Conservation (phyloP, 1,140 invertebrate species). For the Prorops nasuta region DNA sequence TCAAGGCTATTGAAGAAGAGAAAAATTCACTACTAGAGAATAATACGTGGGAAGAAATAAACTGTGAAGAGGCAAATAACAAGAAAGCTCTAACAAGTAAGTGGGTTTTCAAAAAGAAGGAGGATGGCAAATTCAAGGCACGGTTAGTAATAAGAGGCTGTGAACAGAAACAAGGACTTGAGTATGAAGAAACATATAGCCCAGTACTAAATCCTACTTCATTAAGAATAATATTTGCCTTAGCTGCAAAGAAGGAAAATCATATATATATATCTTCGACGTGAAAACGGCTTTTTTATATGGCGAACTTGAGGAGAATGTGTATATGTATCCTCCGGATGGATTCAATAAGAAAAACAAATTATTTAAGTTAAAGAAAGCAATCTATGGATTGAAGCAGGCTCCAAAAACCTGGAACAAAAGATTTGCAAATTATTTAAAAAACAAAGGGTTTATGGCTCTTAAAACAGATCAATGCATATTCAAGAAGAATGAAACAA, state of each 20-base stretch:
- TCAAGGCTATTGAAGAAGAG: slow-evolving; percentile 10
- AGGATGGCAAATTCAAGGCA: neutral
- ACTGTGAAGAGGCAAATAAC: neutral
- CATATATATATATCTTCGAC: slow-evolving; percentile 29
- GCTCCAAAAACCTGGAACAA: slow-evolving; percentile 4
- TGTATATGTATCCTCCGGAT: slow-evolving; percentile 30
- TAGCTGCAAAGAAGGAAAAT: slow-evolving; percentile 20
- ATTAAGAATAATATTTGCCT: slow-evolving; percentile 29
- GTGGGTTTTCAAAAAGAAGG: slow-evolving; percentile 6
- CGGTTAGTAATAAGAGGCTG: slow-evolving; percentile 16
- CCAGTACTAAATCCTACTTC: slow-evolving; percentile 21
- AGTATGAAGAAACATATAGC: slow-evolving; percentile 31
- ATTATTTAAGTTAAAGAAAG: neutral
- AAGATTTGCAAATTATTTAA: neutral
- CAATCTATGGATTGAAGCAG: slow-evolving; percentile 7
- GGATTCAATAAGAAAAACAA: neutral
- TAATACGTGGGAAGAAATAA: slow-evolving; percentile 2
- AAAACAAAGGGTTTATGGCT: neutral
- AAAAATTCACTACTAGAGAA: neutral
- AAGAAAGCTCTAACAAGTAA: neutral
- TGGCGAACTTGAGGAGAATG: slow-evolving; percentile 23
- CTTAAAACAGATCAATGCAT: neutral
- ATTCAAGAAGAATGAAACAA: neutral
- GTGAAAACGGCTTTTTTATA: slow-evolving; percentile 21
- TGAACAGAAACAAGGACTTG: slow-evolving; percentile 23